Percentiles rank a stretch among this genome's conserved stretches.
phyloP scores from a whole-genome alignment of 2,797 vertebrate genomes.

The Darevskia mixta region DNA sequence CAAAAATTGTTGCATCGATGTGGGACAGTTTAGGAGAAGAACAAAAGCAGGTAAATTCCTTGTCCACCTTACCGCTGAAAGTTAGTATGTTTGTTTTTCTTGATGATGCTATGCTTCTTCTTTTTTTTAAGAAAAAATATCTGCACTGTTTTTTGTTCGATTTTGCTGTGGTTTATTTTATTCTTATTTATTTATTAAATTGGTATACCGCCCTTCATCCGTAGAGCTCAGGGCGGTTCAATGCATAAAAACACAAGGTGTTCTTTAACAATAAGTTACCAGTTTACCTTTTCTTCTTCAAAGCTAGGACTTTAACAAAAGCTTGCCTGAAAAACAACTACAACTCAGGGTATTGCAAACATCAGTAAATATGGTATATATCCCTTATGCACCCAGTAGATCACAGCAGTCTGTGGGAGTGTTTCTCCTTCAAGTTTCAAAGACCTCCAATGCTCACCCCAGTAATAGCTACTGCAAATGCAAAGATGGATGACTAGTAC shows the following conservation, averaged over 20 bases:
- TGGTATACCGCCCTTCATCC: too few relatives aligned
- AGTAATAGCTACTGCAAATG: background rate
- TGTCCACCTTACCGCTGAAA: background rate
- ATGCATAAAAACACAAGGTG: too few relatives aligned
- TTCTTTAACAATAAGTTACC: background rate
- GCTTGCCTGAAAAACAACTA: background rate
- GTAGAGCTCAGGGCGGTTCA: too few relatives aligned
- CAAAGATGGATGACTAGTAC: background rate
- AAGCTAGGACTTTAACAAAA: background rate
- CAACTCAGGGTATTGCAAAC: background rate
- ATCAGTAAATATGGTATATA: too few relatives aligned
- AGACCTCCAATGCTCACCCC: too few relatives aligned
- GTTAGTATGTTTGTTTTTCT: background rate
- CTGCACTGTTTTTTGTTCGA: background rate
- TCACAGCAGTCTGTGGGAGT: background rate
- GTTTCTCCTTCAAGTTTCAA: too few relatives aligned
- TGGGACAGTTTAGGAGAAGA: conserved; percentile 98
- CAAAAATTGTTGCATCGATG: conserved; percentile 99
- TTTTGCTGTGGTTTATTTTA: background rate
- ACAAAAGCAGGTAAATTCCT: conserved; percentile 91
- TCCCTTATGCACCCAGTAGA: background rate
- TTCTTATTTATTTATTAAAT: too few relatives aligned
- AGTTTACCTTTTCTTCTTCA: background rate
- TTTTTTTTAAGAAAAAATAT: background rate
- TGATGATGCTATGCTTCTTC: accelerated